Evolutionary conservation across 1,140 invertebrate genomes (phyloP).

Genomic region (Brachionus paranguensis): DNA sequence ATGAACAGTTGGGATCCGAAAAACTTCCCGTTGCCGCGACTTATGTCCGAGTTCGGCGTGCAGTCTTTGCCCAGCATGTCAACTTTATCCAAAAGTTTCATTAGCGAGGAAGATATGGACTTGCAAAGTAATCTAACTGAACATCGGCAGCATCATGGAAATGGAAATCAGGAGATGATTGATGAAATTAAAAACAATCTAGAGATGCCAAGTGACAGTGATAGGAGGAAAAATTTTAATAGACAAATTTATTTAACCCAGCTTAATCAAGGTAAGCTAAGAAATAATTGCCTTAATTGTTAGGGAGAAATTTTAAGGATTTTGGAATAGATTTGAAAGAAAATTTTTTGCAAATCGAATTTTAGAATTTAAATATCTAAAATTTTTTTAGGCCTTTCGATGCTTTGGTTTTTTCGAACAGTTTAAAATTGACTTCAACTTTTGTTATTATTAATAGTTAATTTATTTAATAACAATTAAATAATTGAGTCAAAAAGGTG

Average conservation of each 20-base stretch:
- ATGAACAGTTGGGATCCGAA: constrained; percentile 71
- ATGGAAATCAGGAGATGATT: constrained; percentile 60
- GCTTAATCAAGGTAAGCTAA: constrained; percentile 5
- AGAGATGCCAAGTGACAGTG: neutral
- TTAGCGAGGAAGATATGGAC: constrained; percentile 60
- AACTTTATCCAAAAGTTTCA: constrained; percentile 59
- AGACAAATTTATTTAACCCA: constrained; percentile 33
- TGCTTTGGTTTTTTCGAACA: too few species aligned
- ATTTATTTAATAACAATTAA: too few species aligned
- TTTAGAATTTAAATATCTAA: too few species aligned
- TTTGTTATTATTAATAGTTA: too few species aligned
- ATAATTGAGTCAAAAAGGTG: too few species aligned
- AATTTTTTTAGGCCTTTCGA: too few species aligned
- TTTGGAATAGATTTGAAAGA: neutral
- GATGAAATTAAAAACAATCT: constrained; percentile 44
- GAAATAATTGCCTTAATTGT: neutral
- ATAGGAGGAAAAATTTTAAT: neutral
- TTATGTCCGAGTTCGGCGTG: constrained; percentile 90
- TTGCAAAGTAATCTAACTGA: constrained; percentile 62
- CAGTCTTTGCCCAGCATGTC: constrained; percentile 73
- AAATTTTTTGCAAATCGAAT: too few species aligned
- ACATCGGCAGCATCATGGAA: constrained; percentile 74
- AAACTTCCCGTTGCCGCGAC: constrained; percentile 72
- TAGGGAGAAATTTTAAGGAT: too few species aligned
- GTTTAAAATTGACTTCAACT: too few species aligned